These are phyloP conservation scores for Caenorhabditis sulstoni DNA, from an alignment of 2,888 invertebrate genomes.

Conservation along the genomic window DNA sequence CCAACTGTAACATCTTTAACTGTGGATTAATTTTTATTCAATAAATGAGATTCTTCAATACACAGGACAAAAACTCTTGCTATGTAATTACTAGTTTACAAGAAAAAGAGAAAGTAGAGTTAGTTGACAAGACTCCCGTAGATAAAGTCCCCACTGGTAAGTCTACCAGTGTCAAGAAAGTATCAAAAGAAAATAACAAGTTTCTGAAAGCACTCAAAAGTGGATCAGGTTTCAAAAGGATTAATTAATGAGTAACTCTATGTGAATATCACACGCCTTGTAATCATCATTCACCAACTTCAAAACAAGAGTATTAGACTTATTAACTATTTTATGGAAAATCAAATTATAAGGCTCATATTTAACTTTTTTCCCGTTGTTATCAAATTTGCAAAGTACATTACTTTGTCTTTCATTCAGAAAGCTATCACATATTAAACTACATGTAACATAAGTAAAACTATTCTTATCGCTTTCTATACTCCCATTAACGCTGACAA, in stretches of 20 bases:
- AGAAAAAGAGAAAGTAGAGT: conserved; percentile 53
- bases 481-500: conserved; percentile 20
- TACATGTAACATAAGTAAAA: conserved; percentile 25
- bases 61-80: conserved; percentile 29
- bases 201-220: conserved; percentile 37
- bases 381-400: conserved; percentile 17
- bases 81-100: conserved; percentile 45
- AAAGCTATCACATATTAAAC: conserved; percentile 23
- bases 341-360: conserved; percentile 19
- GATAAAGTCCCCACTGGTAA: too few relatives aligned
- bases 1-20: conserved; percentile 10
- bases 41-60: conserved; percentile 45
- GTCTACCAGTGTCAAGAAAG: conserved; percentile 2
- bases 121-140: conserved; percentile 19
- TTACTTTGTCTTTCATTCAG: conserved; percentile 26
- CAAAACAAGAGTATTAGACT: conserved; percentile 9
- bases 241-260: conserved; percentile 43
- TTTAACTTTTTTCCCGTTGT: conserved; percentile 2
- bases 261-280: conserved; percentile 19
- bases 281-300: conserved; percentile 22
- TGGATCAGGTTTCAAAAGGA: conserved; percentile 40
- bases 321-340: conserved; percentile 13
- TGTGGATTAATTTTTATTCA: conserved; percentile 14
- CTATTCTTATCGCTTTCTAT: neutral
- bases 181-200: conserved; percentile 12